phyloP scores from a whole-genome alignment of 2,797 vertebrate genomes.

The Lophius americanus region DNA sequence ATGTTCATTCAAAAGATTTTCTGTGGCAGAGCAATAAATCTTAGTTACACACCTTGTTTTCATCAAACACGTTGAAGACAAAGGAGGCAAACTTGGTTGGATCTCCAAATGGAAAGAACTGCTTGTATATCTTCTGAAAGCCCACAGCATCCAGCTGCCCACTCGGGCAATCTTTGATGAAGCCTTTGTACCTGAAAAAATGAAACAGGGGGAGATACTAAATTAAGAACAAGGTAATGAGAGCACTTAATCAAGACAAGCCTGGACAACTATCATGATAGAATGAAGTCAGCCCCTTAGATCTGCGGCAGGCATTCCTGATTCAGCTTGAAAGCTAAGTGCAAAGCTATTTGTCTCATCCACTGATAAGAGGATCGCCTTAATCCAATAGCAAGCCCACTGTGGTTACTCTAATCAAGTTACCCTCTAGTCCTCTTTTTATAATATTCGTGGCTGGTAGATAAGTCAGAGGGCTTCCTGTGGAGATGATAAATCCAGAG shows the following conservation, averaged over 20 bases:
- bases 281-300: conserved; percentile 17
- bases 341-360: conserved; percentile 71
- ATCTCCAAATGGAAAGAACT: conserved; percentile 98
- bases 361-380: conserved; percentile 64
- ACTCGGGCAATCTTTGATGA: conserved; percentile 98
- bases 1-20: not conserved
- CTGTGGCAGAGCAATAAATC: not conserved
- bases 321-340: conserved; percentile 43
- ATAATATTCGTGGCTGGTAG: conserved; percentile 69
- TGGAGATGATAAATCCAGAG: conserved; percentile 68
- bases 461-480: conserved; percentile 65
- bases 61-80: conserved; percentile 98
- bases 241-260: conserved; percentile 12
- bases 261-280: not conserved
- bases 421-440: conserved; percentile 63
- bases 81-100: conserved; percentile 98
- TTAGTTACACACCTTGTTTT: conserved; percentile 90
- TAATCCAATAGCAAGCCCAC: conserved; percentile 68
- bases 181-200: conserved; percentile 94
- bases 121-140: conserved; percentile 99
- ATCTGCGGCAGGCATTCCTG: conserved; percentile 11
- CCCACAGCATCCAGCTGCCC: conserved; percentile 95
- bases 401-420: conserved; percentile 75
- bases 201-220: conserved; percentile 14
- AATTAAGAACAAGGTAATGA: conserved; percentile 5